phyloP scores from a whole-genome alignment of 37 sponge, comb jelly and placozoan species.

The Haliclona indistincta region DNA sequence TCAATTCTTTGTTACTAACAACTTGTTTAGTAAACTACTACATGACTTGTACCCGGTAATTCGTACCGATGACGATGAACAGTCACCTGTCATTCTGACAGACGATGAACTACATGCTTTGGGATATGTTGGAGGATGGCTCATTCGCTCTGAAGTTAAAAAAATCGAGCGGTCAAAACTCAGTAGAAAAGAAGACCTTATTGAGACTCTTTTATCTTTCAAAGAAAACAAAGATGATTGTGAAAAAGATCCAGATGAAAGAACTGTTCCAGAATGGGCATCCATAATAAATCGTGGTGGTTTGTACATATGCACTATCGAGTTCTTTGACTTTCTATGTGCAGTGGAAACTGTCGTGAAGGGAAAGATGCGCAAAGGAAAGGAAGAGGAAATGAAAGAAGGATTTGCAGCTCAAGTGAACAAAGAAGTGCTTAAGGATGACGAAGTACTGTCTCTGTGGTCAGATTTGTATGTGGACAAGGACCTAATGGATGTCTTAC shows the following conservation, averaged over 20 bases:
- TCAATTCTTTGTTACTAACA: not conserved
- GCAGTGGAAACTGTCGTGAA: not conserved
- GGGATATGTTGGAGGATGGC: not conserved
- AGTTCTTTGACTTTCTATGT: not conserved
- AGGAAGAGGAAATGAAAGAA: too few relatives aligned
- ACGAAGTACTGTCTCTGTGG: too few relatives aligned
- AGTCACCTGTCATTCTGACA: not conserved
- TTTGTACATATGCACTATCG: not conserved
- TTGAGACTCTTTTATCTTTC: not conserved
- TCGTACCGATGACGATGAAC: not conserved
- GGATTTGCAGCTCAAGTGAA: too few relatives aligned
- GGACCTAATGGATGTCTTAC: too few relatives aligned
- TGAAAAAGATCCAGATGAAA: conserved; percentile 3
- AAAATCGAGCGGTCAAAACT: not conserved
- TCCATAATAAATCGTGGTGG: not conserved
- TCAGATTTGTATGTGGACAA: too few relatives aligned
- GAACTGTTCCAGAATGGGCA: not conserved
- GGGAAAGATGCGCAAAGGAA: not conserved
- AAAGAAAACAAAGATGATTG: not conserved
- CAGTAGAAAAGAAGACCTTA: not conserved
- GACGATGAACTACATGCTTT: not conserved
- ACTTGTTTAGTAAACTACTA: not conserved
- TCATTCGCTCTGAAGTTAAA: not conserved
- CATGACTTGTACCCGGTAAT: not conserved
- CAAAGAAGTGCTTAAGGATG: too few relatives aligned